Evolutionary conservation across 1,140 invertebrate genomes (phyloP), one percentile per base, ranked within the genome.

Genomic region (Eurosta solidaginis): DNA sequence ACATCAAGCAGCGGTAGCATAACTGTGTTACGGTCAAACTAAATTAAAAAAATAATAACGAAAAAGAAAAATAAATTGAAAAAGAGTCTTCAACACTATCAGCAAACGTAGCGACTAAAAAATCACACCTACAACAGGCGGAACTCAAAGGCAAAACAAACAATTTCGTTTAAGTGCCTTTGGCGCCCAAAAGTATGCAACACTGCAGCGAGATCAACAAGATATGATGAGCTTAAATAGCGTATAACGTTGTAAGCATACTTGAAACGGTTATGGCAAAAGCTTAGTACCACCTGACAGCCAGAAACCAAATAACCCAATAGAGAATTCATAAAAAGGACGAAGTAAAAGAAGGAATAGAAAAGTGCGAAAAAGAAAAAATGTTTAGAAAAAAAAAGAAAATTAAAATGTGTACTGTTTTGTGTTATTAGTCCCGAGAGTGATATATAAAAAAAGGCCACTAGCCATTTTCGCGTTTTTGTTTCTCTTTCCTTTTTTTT

Each of bases 401-500:
- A 59, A 22, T 12, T 17, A 68, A n/a, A 63, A 68, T n/a, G 59
- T 40, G 40, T 40, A 40, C 7, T n/a, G 22, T 68, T 68, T 63
- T 68, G 36, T 17, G 59, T 68, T 68, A 68, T 68, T 68, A 68
- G 59, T 68, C 59, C 59, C 59, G 59, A 22, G 59, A 68, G 59
- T 68, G 59, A 40, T 68, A 40, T 68, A 40, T 22, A 68, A 68
- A 68, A 36, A 20, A n/a, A 68, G n/a, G n/a, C n/a, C n/a, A n/a
- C n/a, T n/a, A n/a, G n/a, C 29, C 59, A 68, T 68, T 68, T 68
- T 68, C n/a, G n/a, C n/a, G 22, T 25, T 54, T 14, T 54, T 54
- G 50, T 3, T n/a, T n/a, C n/a, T n/a, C n/a, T n/a, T n/a, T n/a
- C n/a, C 1, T 25, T 22, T 54, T 59, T 59, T 59, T 7, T 42